phyloP scores from a whole-genome alignment of 2,797 vertebrate genomes.

The Gambelia wislizenii region DNA sequence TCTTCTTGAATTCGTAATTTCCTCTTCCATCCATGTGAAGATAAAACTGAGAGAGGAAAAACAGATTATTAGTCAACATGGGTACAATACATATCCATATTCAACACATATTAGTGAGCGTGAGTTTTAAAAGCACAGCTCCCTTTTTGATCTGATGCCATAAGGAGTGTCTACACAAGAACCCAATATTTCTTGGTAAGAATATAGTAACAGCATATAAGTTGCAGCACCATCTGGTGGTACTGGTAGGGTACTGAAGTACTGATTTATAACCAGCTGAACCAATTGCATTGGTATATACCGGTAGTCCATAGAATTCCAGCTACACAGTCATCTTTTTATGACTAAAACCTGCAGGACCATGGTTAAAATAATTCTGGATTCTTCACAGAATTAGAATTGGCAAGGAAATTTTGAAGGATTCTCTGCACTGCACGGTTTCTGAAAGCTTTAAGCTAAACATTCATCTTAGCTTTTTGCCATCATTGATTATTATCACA shows the following conservation, averaged over 20 bases:
- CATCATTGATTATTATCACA: not conserved
- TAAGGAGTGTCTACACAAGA: conserved; percentile 9
- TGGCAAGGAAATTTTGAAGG: not conserved
- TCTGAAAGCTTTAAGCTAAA: not conserved
- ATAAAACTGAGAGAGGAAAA: conserved; percentile 84
- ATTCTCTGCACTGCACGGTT: too few relatives aligned
- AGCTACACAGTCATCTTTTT: not conserved
- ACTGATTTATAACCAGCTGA: not conserved
- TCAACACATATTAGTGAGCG: rapidly evolving
- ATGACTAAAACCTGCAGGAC: not conserved
- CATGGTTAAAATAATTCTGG: not conserved
- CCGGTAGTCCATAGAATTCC: not conserved
- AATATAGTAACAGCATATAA: not conserved
- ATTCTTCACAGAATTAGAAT: not conserved
- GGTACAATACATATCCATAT: too few relatives aligned
- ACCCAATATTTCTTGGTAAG: not conserved
- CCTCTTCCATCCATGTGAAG: conserved; percentile 98
- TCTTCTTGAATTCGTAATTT: conserved; percentile 96
- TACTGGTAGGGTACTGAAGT: not conserved
- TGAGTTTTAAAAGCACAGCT: conserved; percentile 1
- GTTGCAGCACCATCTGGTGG: conserved; percentile 12
- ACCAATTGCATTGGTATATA: not conserved
- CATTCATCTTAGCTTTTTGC: not conserved
- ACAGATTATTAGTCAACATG: rapidly evolving
- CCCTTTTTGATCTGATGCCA: not conserved